These are phyloP conservation scores for Pachyrhynchus sulphureomaculatus DNA, from an alignment of 1,140 invertebrate species.

Conservation along the genomic window DNA sequence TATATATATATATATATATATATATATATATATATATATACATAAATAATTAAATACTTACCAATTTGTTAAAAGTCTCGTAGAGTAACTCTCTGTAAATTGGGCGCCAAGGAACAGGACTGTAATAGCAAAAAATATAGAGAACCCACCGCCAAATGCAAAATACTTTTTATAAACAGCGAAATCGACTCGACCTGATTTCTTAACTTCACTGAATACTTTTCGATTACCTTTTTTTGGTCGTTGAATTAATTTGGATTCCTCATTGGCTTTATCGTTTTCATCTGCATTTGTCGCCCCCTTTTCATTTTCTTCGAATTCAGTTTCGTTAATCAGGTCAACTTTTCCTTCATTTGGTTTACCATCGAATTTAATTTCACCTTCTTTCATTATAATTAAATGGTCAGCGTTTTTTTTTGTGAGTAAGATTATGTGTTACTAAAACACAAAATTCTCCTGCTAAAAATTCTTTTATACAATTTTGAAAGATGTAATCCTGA, in stretches of 20 bases:
- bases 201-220: constrained; percentile 39
- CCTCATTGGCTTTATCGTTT: constrained; percentile 8
- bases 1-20: too few relatives aligned
- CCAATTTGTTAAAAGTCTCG: constrained; percentile 39
- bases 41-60: constrained; percentile 26
- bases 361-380: constrained; percentile 22
- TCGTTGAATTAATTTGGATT: constrained; percentile 16
- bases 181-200: constrained; percentile 37
- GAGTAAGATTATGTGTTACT: constrained; percentile 73
- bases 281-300: neutral
- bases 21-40: too few relatives aligned
- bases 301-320: constrained; percentile 20
- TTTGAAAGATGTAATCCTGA: constrained; percentile 76
- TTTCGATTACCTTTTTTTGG: constrained; percentile 9
- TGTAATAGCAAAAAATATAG: constrained; percentile 18
- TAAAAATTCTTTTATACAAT: constrained; percentile 70
- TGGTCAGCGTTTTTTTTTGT: constrained; percentile 35
- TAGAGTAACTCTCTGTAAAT: constrained; percentile 33
- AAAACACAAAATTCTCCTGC: constrained; percentile 69
- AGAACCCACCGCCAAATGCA: constrained; percentile 38
- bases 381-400: constrained; percentile 33
- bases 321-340: constrained; percentile 28
- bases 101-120: constrained; percentile 28
- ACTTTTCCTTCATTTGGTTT: constrained; percentile 27
- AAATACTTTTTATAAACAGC: constrained; percentile 38